phyloP scores from a whole-genome alignment of 2,888 invertebrate genomes.

The Trissolcus japonicus region DNA sequence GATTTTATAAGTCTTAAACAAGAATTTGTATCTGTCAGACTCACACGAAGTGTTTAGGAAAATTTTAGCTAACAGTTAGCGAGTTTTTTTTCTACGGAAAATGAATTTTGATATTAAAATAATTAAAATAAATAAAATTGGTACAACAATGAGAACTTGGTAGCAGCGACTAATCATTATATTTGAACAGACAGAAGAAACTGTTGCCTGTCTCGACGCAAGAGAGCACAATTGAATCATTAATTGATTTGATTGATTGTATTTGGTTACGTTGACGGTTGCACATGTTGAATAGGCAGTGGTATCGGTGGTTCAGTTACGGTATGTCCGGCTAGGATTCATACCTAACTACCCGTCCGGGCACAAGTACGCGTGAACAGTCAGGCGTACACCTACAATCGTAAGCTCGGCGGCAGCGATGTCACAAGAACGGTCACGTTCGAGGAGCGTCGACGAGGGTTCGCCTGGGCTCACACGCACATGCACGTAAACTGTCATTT shows the following conservation, averaged over 20 bases:
- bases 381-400: slow-evolving; percentile 39
- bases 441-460: slow-evolving; percentile 37
- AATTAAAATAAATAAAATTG: slow-evolving; percentile 2
- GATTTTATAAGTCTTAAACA: too few species aligned
- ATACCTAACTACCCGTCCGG: slow-evolving; percentile 61
- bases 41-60: too few species aligned
- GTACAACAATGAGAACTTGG: neutral
- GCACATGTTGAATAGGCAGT: slow-evolving; percentile 73
- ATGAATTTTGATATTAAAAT: slow-evolving; percentile 2
- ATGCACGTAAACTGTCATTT: slow-evolving; percentile 71
- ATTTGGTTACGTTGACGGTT: slow-evolving; percentile 72
- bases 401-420: slow-evolving; percentile 26
- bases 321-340: slow-evolving; percentile 68
- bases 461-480: slow-evolving; percentile 55
- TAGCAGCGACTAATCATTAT: too few species aligned
- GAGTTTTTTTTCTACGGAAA: too few species aligned
- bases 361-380: slow-evolving; percentile 60
- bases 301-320: slow-evolving; percentile 63
- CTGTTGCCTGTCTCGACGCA: slow-evolving; percentile 57
- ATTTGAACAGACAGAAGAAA: slow-evolving; percentile 30
- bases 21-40: too few species aligned
- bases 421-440: slow-evolving; percentile 51
- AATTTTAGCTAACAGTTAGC: too few species aligned
- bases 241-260: slow-evolving; percentile 74
- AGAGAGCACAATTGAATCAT: slow-evolving; percentile 70